These are phyloP conservation scores for Xylota sylvarum DNA, from an alignment of 2,888 invertebrate genomes.

Conservation along the genomic window DNA sequence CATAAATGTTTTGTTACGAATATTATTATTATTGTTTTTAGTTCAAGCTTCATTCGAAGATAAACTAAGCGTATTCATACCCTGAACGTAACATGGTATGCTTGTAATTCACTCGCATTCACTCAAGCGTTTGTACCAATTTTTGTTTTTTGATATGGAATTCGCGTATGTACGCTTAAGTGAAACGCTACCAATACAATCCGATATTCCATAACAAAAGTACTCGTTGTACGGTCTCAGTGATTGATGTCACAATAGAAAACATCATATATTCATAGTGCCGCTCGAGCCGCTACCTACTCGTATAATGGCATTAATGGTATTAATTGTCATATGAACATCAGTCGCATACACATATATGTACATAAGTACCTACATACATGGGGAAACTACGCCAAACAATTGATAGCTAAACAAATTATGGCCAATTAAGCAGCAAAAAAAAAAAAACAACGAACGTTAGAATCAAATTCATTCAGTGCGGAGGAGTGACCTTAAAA, in stretches of 20 bases:
- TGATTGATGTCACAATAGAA: slow-evolving; percentile 19
- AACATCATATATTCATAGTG: slow-evolving; percentile 5
- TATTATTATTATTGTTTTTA: neutral
- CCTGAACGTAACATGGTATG: neutral
- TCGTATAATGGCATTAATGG: slow-evolving; percentile 4
- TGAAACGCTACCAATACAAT: slow-evolving; percentile 11
- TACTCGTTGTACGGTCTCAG: neutral
- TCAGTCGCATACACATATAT: neutral
- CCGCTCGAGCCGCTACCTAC: neutral
- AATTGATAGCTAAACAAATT: slow-evolving; percentile 31
- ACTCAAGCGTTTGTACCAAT: slow-evolving; percentile 18
- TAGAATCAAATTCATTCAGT: neutral
- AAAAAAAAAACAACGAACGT: neutral
- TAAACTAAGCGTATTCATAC: slow-evolving; percentile 5
- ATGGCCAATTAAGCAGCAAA: slow-evolving; percentile 12
- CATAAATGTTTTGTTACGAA: neutral
- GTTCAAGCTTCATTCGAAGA: slow-evolving; percentile 12
- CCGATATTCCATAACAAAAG: slow-evolving; percentile 24
- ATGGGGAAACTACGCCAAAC: slow-evolving; percentile 22
- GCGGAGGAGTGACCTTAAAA: slow-evolving; percentile 41
- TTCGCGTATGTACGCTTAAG: slow-evolving; percentile 14
- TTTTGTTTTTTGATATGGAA: slow-evolving; percentile 8
- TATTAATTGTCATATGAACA: slow-evolving; percentile 14
- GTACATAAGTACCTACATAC: no score
- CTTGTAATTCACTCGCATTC: neutral